Evolutionary conservation across 2,113 vertebrate genomes (phyloP), one percentile per base, ranked within the genome.

Genomic region (Ictalurus punctatus): DNA sequence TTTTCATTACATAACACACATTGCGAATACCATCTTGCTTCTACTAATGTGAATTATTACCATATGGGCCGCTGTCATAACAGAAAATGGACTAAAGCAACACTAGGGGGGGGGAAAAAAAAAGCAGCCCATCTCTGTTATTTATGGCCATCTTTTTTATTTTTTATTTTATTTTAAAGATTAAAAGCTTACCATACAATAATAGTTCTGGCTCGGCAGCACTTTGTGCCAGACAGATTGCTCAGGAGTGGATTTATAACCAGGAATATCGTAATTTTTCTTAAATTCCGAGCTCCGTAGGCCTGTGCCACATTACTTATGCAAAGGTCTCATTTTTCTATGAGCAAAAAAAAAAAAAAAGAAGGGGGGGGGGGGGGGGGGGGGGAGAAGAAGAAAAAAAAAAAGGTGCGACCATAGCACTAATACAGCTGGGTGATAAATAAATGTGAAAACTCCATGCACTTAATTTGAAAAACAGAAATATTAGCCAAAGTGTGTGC

Each of bases 201-300:
- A 96, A 96, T 94, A 95, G 94, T 93, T 93, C 91, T 93, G 93
- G 93, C 93, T 95, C 93, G 94, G 94, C 92, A 93, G 94, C 94
- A 92, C 93, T 95, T 95, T 95, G 91, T 89, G 93, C 90, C 90
- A 93, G 94, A 95, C 91, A 88, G 93, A 95, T 96, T 96, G 95
- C 88, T 95, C 95, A 95, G 92, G 87, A 87, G 88, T 90, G 92
- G 92, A 93, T 95, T 95, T 92, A 95, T 79, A 93, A 93, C 95
- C 91, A 92, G 94, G 94, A 95, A 94, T 94, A 94, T 93, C 94
- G 93, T 94, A 92, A 95, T 96, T 95, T 94, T 93, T 96, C 94
- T 94, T 95, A 92, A 94, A 92, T 94, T 94, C 92, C 92, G 91
- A 92, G 91, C 91, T 95, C 90, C 89, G 95, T 93, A 90, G 92